Conservation (phyloP, 1,140 invertebrate species). For the Araneus ventricosus region DNA sequence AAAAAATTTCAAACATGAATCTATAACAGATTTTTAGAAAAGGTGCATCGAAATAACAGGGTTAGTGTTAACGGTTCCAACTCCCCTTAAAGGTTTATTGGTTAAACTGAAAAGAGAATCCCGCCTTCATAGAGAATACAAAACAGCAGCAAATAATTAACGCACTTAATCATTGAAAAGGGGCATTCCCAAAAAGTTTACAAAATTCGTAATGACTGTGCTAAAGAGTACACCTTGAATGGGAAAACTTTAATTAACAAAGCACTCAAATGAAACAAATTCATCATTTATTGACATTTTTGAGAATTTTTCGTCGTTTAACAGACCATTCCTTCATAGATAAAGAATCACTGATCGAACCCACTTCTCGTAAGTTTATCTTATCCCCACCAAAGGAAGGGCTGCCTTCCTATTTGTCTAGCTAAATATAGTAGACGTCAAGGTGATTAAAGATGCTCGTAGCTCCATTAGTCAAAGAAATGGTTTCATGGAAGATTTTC, state of each 20-base stretch:
- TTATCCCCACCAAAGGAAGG: background rate
- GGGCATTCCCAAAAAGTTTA: too few relatives aligned
- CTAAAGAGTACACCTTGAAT: background rate
- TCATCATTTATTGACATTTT: background rate
- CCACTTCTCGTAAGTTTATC: slow-evolving; percentile 7
- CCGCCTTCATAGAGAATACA: too few relatives aligned
- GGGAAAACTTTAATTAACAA: background rate
- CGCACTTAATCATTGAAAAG: too few relatives aligned
- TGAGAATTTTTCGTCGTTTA: background rate
- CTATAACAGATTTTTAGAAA: too few relatives aligned
- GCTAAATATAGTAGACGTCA: slow-evolving; percentile 36
- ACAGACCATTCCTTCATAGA: background rate
- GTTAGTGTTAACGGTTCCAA: too few relatives aligned
- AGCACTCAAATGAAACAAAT: background rate
- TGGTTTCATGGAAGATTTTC: slow-evolving; percentile 14
- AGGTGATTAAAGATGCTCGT: background rate
- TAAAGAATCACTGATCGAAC: background rate
- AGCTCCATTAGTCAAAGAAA: slow-evolving; percentile 14
- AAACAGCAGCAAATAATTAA: too few relatives aligned
- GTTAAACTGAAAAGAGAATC: too few relatives aligned
- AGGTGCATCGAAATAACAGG: too few relatives aligned
- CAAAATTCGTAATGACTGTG: background rate
- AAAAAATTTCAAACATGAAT: too few relatives aligned
- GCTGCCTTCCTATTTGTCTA: background rate
- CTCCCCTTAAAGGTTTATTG: too few relatives aligned